phyloP scores from a whole-genome alignment of 2,797 vertebrate species.

The Yasuhikotakia modesta region DNA sequence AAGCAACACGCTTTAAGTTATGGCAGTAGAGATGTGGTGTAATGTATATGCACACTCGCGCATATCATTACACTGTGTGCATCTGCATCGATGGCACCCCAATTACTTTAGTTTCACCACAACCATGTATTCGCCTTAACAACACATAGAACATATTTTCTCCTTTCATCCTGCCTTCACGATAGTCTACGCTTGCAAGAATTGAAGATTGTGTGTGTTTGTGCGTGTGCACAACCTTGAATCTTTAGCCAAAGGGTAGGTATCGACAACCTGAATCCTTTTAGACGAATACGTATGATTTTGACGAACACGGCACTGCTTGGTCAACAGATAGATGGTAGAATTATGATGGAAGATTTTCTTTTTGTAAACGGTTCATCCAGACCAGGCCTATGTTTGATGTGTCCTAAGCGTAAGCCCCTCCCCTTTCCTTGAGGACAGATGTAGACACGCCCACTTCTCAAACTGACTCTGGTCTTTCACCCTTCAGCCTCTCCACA shows the following conservation, averaged over 20 bases:
- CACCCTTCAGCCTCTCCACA: slow-evolving; percentile 38
- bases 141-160: slow-evolving; percentile 43
- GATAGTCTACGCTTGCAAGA: slow-evolving; percentile 68
- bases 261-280: slow-evolving; percentile 60
- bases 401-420: slow-evolving; percentile 44
- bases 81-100: slow-evolving; percentile 26
- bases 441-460: slow-evolving; percentile 20
- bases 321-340: slow-evolving; percentile 58
- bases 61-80: slow-evolving; percentile 26
- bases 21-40: not conserved
- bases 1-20: slow-evolving; percentile 8
- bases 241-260: slow-evolving; percentile 76
- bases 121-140: slow-evolving; percentile 38
- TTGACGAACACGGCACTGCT: slow-evolving; percentile 32
- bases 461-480: slow-evolving; percentile 22
- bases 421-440: slow-evolving; percentile 27
- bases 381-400: slow-evolving; percentile 53
- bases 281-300: slow-evolving; percentile 42
- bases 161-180: slow-evolving; percentile 73
- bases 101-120: slow-evolving; percentile 14
- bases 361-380: slow-evolving; percentile 62
- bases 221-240: slow-evolving; percentile 59
- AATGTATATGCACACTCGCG: slow-evolving; percentile 25
- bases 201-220: slow-evolving; percentile 51
- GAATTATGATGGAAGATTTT: slow-evolving; percentile 52